Percentiles rank a stretch among this genome's conserved stretches.
phyloP scores from a whole-genome alignment of 2,113 vertebrate species.

The Cavia porcellus region DNA sequence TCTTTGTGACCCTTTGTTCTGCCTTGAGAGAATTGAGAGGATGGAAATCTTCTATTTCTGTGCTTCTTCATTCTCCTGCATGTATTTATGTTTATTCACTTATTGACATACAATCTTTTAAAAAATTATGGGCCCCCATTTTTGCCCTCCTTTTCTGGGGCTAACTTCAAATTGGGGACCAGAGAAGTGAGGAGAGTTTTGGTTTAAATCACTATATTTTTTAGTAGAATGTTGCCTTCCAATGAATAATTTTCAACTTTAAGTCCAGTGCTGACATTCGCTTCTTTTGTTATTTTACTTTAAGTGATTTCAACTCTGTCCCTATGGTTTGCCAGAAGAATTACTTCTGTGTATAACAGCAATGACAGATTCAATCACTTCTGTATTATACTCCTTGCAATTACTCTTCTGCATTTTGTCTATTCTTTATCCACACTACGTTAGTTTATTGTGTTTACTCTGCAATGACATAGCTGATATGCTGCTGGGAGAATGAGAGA shows the following conservation, averaged over 20 bases:
- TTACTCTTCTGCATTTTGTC: background rate
- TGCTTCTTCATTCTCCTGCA: background rate
- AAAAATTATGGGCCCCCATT: background rate
- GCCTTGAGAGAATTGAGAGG: background rate
- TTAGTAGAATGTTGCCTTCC: background rate
- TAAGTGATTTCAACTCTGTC: background rate
- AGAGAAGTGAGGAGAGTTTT: background rate
- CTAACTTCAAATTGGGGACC: background rate
- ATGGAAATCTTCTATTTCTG: background rate
- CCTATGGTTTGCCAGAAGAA: background rate
- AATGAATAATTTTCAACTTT: background rate
- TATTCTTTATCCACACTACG: background rate
- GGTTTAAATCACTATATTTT: background rate
- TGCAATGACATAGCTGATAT: background rate
- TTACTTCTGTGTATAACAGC: background rate
- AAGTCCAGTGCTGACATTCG: background rate
- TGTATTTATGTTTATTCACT: background rate
- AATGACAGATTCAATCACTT: background rate
- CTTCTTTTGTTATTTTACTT: background rate
- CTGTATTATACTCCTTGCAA: background rate
- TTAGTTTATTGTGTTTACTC: background rate
- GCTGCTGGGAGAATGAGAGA: background rate
- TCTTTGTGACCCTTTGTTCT: background rate
- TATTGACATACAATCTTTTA: background rate
- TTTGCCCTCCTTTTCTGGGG: background rate